These are phyloP conservation scores for Lasioglossum villosulum DNA, from an alignment of 2,888 invertebrate genomes.

Conservation along the genomic window DNA sequence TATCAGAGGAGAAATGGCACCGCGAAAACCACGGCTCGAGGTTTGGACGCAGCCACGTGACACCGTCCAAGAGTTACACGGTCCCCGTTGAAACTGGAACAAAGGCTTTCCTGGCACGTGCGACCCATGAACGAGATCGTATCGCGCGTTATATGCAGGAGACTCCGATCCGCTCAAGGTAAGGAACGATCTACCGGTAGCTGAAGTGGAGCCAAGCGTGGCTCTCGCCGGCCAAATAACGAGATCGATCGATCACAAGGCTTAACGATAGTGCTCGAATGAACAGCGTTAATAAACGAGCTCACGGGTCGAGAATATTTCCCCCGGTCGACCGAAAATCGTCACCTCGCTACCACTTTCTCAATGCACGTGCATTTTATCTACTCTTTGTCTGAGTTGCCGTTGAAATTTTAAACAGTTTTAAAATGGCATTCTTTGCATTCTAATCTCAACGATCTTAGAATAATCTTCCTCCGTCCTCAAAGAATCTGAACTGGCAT, in stretches of 20 bases:
- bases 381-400: not conserved
- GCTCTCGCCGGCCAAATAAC: constrained; percentile 56
- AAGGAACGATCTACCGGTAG: constrained; percentile 37
- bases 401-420: too few relatives aligned
- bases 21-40: constrained; percentile 45
- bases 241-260: constrained; percentile 65
- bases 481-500: too few relatives aligned
- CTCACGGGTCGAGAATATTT: not conserved
- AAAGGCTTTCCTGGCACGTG: constrained; percentile 64
- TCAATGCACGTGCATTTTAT: not conserved
- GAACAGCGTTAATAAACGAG: not conserved
- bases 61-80: constrained; percentile 47
- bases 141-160: constrained; percentile 53
- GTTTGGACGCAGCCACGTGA: constrained; percentile 55
- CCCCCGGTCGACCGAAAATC: not conserved
- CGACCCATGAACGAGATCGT: constrained; percentile 52
- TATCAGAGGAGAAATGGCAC: constrained; percentile 1
- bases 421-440: too few relatives aligned
- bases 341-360: not conserved
- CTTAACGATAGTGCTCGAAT: constrained; percentile 33
- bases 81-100: constrained; percentile 45
- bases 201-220: constrained; percentile 17
- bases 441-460: too few relatives aligned
- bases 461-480: too few relatives aligned
- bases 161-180: constrained; percentile 12